Evolutionary conservation across 2,888 invertebrate species (phyloP).

Genomic region (Nomada lathburiana): DNA sequence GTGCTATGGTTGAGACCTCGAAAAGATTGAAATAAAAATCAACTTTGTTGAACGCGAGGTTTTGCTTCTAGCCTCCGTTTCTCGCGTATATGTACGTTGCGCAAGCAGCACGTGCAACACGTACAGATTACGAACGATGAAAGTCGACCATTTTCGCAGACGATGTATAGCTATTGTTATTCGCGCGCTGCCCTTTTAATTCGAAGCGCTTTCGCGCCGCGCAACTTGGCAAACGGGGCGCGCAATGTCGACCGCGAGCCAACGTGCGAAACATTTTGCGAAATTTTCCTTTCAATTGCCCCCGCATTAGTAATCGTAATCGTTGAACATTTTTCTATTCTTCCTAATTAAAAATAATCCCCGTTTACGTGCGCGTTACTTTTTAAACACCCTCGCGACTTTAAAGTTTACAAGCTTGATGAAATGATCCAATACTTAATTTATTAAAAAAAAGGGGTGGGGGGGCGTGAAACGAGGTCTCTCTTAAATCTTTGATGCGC

Average conservation of each 20-base stretch:
- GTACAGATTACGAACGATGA: neutral
- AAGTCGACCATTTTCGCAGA: neutral
- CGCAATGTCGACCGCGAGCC: neutral
- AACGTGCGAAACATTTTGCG: neutral
- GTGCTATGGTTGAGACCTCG: no score
- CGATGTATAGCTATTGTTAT: constrained; percentile 16
- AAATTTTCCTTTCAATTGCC: constrained; percentile 34
- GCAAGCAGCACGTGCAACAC: constrained; percentile 3
- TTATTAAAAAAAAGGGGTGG: no score
- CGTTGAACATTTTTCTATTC: no score
- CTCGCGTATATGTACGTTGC: neutral
- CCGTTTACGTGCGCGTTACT: no score
- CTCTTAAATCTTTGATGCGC: no score
- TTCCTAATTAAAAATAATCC: no score
- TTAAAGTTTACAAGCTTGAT: no score
- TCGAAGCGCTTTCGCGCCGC: neutral
- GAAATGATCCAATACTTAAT: no score
- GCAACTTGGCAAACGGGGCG: neutral
- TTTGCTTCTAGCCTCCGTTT: neutral
- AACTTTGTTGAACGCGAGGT: no score
- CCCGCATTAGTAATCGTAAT: constrained; percentile 31
- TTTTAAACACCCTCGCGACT: no score
- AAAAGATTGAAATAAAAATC: neutral
- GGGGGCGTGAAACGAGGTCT: no score
- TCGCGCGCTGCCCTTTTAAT: neutral